Conservation (phyloP, 2,113 vertebrate species). For the Rhineura floridana region DNA sequence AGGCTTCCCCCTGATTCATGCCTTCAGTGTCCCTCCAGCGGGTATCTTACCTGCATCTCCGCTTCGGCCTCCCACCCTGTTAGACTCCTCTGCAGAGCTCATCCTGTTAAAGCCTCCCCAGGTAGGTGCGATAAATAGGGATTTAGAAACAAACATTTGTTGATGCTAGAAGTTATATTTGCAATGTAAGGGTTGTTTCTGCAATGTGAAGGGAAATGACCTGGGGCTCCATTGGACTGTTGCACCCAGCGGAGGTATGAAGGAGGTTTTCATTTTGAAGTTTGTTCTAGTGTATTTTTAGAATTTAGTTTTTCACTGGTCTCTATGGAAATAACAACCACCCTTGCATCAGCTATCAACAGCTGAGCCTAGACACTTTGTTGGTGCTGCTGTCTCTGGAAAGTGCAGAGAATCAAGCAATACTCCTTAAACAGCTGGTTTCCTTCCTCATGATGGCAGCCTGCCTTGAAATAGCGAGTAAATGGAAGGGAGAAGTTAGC, state of each 20-base stretch:
- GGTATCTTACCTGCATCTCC: conserved; percentile 36
- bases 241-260: neutral
- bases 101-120: conserved; percentile 84
- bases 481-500: too few species aligned
- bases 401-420: too few species aligned
- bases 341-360: too few species aligned
- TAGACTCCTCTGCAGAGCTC: conserved; percentile 79
- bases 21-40: conserved; percentile 49
- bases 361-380: too few species aligned
- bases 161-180: neutral
- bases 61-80: conserved; percentile 74
- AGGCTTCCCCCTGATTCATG: conserved; percentile 71
- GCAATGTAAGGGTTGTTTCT: too few species aligned
- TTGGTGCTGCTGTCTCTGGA: too few species aligned
- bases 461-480: too few species aligned
- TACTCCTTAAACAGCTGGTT: too few species aligned
- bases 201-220: neutral
- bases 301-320: neutral
- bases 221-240: neutral
- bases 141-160: neutral
- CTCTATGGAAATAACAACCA: neutral
- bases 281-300: neutral
- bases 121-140: conserved; percentile 66
- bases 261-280: neutral
- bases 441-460: too few species aligned